phyloP scores from a whole-genome alignment of 2,113 vertebrate genomes.

The Sapajus apella region DNA sequence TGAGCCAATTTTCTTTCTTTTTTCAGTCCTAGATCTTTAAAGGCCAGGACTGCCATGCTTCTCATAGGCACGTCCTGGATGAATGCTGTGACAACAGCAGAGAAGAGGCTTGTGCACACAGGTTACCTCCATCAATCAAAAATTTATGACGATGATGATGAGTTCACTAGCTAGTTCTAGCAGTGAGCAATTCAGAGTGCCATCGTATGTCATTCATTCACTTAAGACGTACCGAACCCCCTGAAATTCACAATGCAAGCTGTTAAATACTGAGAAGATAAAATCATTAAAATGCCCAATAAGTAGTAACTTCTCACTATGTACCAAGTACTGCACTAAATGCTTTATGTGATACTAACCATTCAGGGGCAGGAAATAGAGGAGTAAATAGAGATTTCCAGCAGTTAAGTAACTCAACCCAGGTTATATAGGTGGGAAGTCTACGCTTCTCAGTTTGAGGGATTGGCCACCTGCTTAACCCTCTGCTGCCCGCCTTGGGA shows the following conservation, averaged over 20 bases:
- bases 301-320: not conserved
- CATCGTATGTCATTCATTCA: not conserved
- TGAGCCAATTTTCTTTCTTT: not conserved
- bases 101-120: not conserved
- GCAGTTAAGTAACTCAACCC: not conserved
- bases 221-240: not conserved
- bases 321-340: not conserved
- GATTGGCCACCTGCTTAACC: not conserved
- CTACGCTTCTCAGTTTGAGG: not conserved
- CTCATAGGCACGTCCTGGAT: not conserved
- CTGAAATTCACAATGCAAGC: not conserved
- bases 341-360: not conserved
- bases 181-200: not conserved
- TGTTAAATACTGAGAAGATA: not conserved
- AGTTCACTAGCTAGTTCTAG: not conserved
- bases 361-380: not conserved
- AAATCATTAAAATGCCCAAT: not conserved
- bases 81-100: fast-evolving
- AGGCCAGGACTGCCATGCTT: fast-evolving
- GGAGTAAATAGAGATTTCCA: not conserved
- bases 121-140: not conserved
- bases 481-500: not conserved
- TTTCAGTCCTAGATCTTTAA: not conserved
- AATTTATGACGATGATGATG: no score
- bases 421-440: no score